Base-by-base conservation (phyloP, 2,888 invertebrate genomes). In the Drosophila pegasa region DNA sequence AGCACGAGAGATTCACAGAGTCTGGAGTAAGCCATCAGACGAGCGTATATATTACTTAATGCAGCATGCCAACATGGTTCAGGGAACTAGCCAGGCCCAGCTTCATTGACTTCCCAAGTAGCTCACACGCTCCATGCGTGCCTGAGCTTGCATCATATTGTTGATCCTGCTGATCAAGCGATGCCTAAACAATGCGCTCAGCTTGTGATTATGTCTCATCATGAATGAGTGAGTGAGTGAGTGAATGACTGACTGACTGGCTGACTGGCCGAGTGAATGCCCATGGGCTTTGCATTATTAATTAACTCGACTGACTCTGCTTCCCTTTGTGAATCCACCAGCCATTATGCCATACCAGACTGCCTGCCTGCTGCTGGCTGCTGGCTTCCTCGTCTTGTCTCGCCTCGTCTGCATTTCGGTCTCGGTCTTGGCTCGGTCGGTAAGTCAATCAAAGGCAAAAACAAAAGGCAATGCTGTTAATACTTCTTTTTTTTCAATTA, bases 331-430 rank as follows among this genome's bases (percentile, higher is more conserved):
- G 65, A 76, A 75, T 89, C 80, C 89, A 82, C 83, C 88, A 79
- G 75, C 89, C 89, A 85, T 85, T 85, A 89, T 86, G 89, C 83
- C 88, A 84, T 88, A 78, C 82, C 86, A 89, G 89, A 88, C 77
- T 80, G 86, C 87, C 63, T 83, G 80, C 80, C 76, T 75, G 80
- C 48, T 48, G 48, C 45, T 41, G 20, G 40, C 22, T 45, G 43
- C 65, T 62, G 41, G 45, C 16, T 74, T 60, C 60, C 68, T 58
- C 48, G 40, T 18, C 40, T 43, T 31, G 48, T 48, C 43, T 33
- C 14, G 35, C 50, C 69, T 60, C 54, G 38, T 63, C 60, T 76
- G 52, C 50, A 40, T 60, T 62, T 80, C 51, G 58, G 65, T 77
- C 80, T 84, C 67, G 61, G 52, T 61, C 78, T 57, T 20, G 45